Conservation (phyloP, 2,113 vertebrate species). For the Octodon degus region DNA sequence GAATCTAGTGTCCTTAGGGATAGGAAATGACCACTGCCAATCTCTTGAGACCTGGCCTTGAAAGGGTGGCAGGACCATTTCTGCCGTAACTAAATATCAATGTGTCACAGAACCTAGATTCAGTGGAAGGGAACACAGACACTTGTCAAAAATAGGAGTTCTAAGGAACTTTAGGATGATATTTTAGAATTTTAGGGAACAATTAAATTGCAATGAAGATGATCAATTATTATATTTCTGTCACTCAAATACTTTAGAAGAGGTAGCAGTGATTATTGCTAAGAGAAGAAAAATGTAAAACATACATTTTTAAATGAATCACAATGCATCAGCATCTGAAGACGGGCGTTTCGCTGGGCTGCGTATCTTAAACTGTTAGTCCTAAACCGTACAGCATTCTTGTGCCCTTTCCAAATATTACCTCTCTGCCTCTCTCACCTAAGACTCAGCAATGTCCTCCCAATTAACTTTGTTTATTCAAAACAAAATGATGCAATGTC, state of each 20-base stretch:
- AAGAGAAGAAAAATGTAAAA: not conserved
- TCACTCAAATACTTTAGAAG: slow-evolving; percentile 13
- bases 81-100: not conserved
- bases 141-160: not conserved
- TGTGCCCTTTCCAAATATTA: slow-evolving; percentile 5
- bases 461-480: not conserved
- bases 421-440: not conserved
- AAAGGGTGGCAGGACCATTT: not conserved
- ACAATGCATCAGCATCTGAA: not conserved
- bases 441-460: slow-evolving; percentile 43
- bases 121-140: not conserved
- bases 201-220: slow-evolving; percentile 33
- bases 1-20: not conserved
- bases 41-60: not conserved
- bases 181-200: not conserved
- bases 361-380: not conserved
- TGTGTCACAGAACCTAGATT: not conserved
- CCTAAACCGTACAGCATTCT: not conserved
- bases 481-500: not conserved
- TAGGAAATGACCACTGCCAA: not conserved
- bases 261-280: not conserved
- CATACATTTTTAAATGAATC: not conserved
- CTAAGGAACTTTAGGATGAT: not conserved
- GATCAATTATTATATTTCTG: slow-evolving; percentile 49
- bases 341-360: not conserved